phyloP scores from a whole-genome alignment of 2,888 invertebrate genomes.

The Pristionchus maxplancki region DNA sequence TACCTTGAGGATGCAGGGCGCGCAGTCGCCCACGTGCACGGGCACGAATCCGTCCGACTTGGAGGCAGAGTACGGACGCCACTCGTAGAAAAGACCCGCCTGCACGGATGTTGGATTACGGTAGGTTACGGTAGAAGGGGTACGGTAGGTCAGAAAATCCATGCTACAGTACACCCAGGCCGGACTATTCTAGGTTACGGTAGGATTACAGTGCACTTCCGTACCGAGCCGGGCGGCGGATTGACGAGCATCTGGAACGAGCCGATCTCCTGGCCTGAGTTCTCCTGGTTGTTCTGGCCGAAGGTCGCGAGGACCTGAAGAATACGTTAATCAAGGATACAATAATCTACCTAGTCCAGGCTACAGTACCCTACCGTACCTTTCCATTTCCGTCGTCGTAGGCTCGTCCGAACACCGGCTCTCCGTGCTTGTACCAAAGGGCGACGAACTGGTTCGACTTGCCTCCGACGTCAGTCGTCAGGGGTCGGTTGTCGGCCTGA shows the following conservation, averaged over 20 bases:
- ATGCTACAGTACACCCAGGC: no score
- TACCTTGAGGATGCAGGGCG: constrained; percentile 68
- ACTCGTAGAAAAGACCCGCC: constrained; percentile 64
- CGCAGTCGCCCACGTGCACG: constrained; percentile 65
- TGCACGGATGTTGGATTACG: constrained; percentile 9
- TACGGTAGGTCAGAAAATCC: no score
- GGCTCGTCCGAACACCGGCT: constrained; percentile 67
- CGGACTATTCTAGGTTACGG: no score
- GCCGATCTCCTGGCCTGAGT: constrained; percentile 68
- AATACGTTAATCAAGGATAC: neutral
- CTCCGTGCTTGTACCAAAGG: constrained; percentile 72
- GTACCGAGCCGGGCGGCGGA: constrained; percentile 56
- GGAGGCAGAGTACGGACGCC: constrained; percentile 62
- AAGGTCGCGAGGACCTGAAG: constrained; percentile 60
- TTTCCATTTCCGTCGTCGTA: constrained; percentile 62
- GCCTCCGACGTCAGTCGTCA: constrained; percentile 60
- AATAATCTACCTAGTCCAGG: neutral
- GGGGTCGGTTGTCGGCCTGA: constrained; percentile 61
- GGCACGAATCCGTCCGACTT: constrained; percentile 61
- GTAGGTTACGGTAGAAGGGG: no score
- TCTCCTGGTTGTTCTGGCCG: constrained; percentile 67
- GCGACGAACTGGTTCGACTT: constrained; percentile 66
- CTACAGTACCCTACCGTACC: constrained; percentile 49
- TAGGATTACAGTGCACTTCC: neutral
- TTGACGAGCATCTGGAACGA: constrained; percentile 66